These are phyloP conservation scores for Laspeyria flexula DNA, from an alignment of 2,888 invertebrate species.

Conservation along the genomic window DNA sequence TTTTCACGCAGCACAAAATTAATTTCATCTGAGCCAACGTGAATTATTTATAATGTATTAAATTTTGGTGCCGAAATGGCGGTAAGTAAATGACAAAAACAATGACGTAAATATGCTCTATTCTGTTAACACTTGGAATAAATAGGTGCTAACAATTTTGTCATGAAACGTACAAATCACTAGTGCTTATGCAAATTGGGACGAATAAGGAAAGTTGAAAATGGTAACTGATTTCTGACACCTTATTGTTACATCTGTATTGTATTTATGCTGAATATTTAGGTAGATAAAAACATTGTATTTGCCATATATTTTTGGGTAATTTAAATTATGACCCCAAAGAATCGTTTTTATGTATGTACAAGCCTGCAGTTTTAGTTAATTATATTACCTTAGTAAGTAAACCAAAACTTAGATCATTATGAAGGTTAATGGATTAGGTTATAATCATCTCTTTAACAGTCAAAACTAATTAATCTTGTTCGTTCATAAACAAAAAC, in stretches of 20 bases:
- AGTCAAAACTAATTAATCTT: no score
- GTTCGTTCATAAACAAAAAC: no score
- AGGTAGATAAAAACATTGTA: no score
- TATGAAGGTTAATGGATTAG: no score
- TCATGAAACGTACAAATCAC: slow-evolving; percentile 27
- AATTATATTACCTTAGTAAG: no score
- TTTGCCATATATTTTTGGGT: no score
- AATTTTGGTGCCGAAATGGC: slow-evolving; percentile 18
- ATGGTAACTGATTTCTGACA: neutral
- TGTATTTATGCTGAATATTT: no score
- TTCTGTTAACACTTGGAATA: slow-evolving; percentile 38
- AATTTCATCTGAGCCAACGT: slow-evolving; percentile 21
- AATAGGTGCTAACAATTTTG: slow-evolving; percentile 43
- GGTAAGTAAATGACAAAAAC: slow-evolving; percentile 32
- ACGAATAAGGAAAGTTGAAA: neutral
- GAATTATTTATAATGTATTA: slow-evolving; percentile 36
- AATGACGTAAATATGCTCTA: slow-evolving; percentile 41
- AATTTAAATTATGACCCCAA: no score
- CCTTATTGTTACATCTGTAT: neutral
- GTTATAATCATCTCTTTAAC: no score
- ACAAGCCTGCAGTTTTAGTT: no score
- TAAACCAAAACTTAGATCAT: no score
- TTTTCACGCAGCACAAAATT: slow-evolving; percentile 22
- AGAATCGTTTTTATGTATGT: no score
- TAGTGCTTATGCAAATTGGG: slow-evolving; percentile 15